These are phyloP conservation scores for Mus pahari DNA, from an alignment of 2,113 vertebrate species.

Conservation along the genomic window DNA sequence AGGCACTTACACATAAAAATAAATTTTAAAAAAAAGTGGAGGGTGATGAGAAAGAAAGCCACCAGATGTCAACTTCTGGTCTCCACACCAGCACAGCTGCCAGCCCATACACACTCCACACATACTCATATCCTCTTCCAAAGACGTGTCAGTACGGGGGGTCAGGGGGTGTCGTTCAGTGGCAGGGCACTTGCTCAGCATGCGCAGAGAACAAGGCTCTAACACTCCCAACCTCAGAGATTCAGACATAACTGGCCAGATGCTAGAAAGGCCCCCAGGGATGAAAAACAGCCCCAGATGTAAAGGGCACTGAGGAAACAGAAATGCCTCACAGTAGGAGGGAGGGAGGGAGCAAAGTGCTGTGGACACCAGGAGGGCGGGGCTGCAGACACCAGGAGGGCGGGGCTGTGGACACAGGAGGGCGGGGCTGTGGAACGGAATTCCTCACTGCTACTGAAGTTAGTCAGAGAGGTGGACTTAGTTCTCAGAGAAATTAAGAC, in stretches of 20 bases:
- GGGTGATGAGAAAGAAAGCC: neutral
- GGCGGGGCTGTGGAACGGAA: neutral
- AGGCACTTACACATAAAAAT: neutral
- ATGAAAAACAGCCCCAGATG: neutral
- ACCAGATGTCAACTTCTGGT: neutral
- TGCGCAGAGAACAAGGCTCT: neutral
- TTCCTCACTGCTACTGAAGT: neutral
- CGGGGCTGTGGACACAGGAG: neutral
- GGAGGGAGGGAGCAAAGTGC: neutral
- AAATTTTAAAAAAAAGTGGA: neutral
- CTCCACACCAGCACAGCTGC: neutral
- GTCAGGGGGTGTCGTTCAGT: neutral
- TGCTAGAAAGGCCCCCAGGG: neutral
- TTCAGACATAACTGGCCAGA: neutral
- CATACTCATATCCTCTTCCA: neutral
- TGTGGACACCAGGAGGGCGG: too few species aligned
- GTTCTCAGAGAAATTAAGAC: neutral
- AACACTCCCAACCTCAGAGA: neutral
- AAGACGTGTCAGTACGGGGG: neutral
- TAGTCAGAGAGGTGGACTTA: neutral
- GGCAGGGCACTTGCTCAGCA: neutral
- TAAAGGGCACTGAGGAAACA: neutral
- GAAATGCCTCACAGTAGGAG: neutral
- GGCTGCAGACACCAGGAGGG: too few species aligned
- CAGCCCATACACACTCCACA: neutral